These are phyloP conservation scores for Lindbergichthys nudifrons DNA, from an alignment of 2,797 vertebrate species.

Conservation along the genomic window DNA sequence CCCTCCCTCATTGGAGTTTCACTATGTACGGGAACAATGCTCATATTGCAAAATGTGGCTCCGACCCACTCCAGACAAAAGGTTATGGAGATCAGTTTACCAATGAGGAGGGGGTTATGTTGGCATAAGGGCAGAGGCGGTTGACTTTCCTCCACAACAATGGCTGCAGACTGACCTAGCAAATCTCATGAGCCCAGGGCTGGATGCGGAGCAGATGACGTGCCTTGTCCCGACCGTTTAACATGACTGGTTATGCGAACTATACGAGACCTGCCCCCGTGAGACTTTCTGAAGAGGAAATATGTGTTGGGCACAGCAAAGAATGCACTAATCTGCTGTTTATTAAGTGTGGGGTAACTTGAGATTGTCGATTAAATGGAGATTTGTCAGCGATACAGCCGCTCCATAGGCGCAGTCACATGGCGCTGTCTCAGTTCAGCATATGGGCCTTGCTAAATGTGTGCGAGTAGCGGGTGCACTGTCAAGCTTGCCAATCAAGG, in stretches of 20 bases:
- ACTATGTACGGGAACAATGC: slow-evolving; percentile 69
- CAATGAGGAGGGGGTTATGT: slow-evolving; percentile 62
- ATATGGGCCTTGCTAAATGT: slow-evolving; percentile 83
- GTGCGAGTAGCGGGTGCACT: slow-evolving; percentile 66
- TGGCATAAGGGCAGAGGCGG: slow-evolving; percentile 74
- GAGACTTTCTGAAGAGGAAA: slow-evolving; percentile 89
- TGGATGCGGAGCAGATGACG: slow-evolving; percentile 86
- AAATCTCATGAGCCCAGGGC: slow-evolving; percentile 79
- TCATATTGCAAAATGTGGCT: slow-evolving; percentile 78
- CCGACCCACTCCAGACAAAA: slow-evolving; percentile 78
- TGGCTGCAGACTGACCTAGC: slow-evolving; percentile 83
- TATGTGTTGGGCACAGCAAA: slow-evolving; percentile 90
- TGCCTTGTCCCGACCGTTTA: slow-evolving; percentile 84
- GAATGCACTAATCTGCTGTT: slow-evolving; percentile 94
- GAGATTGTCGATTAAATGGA: slow-evolving; percentile 95
- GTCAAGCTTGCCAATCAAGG: slow-evolving; percentile 74
- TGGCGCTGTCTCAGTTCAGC: slow-evolving; percentile 77
- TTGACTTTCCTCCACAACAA: slow-evolving; percentile 78
- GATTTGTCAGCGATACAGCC: slow-evolving; percentile 88
- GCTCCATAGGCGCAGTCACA: slow-evolving; percentile 82
- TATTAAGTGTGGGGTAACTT: slow-evolving; percentile 94
- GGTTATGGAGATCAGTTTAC: slow-evolving; percentile 77
- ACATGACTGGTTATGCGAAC: slow-evolving; percentile 81
- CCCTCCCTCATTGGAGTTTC: slow-evolving; percentile 39
- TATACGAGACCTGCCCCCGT: slow-evolving; percentile 79